Evolutionary conservation across 1,140 invertebrate genomes (phyloP).

Genomic region (Lasioglossum baleicum): DNA sequence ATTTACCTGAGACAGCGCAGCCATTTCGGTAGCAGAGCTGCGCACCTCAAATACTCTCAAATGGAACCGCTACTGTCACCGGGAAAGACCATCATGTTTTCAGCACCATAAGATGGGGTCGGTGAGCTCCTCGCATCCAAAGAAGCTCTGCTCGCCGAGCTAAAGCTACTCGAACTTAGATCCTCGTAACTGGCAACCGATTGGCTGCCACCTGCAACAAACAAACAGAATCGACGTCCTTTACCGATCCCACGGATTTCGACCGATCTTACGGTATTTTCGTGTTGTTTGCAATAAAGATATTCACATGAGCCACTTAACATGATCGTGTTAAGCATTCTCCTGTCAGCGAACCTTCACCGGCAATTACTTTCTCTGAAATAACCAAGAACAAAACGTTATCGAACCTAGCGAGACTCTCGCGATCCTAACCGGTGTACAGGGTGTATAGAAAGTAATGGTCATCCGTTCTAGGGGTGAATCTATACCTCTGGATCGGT

Average conservation of each 20-base stretch:
- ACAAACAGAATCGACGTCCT: constrained; percentile 1
- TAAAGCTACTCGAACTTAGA: constrained; percentile 89
- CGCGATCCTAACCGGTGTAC: no score
- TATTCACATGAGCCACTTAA: no score
- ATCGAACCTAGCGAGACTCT: no score
- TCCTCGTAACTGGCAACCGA: constrained; percentile 85
- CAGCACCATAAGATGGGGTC: constrained; percentile 84
- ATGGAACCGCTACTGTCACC: constrained; percentile 86
- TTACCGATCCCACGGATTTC: neutral
- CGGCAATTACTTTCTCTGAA: no score
- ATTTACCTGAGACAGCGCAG: constrained; percentile 74
- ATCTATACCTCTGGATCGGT: no score
- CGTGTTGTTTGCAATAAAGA: no score
- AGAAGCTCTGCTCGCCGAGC: constrained; percentile 88
- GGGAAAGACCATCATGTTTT: constrained; percentile 88
- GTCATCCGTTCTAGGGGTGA: no score
- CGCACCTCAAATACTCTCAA: constrained; percentile 77
- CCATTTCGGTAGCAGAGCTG: constrained; percentile 70
- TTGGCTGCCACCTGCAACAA: constrained; percentile 80
- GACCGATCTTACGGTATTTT: no score
- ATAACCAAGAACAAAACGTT: no score
- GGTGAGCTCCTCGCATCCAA: constrained; percentile 88
- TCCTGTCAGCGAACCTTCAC: no score
- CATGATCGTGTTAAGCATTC: no score
- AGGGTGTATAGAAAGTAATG: no score